Conservation (phyloP, 2,888 invertebrate genomes). For the Andrena hattorfiana region DNA sequence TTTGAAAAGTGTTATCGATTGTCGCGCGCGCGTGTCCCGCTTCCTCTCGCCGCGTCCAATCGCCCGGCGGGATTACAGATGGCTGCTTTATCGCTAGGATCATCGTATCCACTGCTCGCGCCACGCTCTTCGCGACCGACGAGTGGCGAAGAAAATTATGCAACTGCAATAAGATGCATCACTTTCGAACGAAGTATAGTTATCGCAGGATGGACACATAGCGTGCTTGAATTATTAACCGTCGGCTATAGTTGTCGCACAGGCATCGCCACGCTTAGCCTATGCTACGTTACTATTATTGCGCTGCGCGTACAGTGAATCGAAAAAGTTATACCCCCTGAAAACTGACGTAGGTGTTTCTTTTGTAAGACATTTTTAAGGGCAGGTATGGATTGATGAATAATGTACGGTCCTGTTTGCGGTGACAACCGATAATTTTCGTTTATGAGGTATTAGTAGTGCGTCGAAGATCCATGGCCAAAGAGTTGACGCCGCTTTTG, state of each 20-base stretch:
- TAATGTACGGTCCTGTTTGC: background rate
- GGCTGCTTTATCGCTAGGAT: constrained; percentile 7
- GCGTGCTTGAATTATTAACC: background rate
- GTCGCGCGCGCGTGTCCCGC: constrained; percentile 1
- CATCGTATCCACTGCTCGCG: background rate
- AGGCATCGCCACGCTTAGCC: background rate
- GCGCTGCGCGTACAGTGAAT: no score
- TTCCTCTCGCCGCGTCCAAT: constrained; percentile 12
- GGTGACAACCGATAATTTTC: background rate
- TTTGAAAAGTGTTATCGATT: constrained; percentile 42
- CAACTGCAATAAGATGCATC: background rate
- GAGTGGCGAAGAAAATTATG: constrained; percentile 17
- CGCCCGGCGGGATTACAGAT: constrained; percentile 13
- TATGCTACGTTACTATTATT: background rate
- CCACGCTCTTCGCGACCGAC: background rate
- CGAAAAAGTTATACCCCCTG: no score
- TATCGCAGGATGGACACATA: background rate
- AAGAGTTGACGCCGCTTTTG: constrained; percentile 3
- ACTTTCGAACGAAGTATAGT: background rate
- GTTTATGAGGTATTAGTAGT: background rate
- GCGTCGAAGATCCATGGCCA: background rate
- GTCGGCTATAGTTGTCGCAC: background rate
- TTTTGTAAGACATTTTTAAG: no score
- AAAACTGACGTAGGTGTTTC: no score
- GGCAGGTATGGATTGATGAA: no score